A percentile compares a stretch with the other conserved stretches of the same genome.
Conservation (phyloP, 2,113 vertebrate genomes). For the Myodes glareolus region DNA sequence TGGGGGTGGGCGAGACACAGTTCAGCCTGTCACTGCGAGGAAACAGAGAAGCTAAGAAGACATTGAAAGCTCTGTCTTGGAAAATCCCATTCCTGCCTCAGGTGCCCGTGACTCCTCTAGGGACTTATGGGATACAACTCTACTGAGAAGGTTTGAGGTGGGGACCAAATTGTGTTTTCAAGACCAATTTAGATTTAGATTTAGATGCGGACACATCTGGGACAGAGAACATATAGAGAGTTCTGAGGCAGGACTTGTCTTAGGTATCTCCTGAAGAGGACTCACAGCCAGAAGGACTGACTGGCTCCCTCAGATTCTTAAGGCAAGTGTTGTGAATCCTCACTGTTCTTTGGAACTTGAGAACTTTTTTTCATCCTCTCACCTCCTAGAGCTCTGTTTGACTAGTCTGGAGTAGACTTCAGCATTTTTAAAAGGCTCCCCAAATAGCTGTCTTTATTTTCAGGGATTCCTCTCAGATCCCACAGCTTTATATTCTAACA, state of each 20-base stretch:
- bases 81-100: no score
- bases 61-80: neutral
- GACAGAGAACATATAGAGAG: no score
- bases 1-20: accelerated
- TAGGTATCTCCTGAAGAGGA: neutral
- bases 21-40: neutral
- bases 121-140: neutral
- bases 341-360: neutral
- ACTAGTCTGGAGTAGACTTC: no score
- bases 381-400: neutral
- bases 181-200: neutral
- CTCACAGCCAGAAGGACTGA: neutral
- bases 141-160: neutral
- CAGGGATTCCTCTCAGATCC: neutral
- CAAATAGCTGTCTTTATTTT: neutral
- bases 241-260: neutral
- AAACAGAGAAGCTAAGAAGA: neutral
- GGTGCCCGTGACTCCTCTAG: neutral
- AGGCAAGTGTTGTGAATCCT: neutral
- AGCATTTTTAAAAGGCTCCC: neutral
- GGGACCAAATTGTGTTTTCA: neutral
- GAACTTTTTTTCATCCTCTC: neutral
- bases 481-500: neutral
- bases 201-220: neutral
- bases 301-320: neutral